Evolutionary conservation across 1,140 invertebrate species (phyloP), one percentile per base, ranked within the genome.

Genomic region (Pogonomyrmex californicus): DNA sequence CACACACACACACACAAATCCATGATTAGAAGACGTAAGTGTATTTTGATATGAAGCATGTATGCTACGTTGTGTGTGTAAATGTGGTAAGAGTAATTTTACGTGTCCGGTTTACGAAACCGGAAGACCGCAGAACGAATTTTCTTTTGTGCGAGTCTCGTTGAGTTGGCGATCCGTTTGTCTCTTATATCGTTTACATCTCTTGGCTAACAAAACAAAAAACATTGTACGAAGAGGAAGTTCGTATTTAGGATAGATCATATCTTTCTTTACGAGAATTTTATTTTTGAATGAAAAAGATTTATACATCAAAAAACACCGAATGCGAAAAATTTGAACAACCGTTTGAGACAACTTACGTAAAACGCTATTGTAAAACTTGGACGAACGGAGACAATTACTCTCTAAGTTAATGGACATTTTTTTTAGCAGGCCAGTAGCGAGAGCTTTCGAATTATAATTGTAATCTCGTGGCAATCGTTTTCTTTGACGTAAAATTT

Each of bases 21-120:
- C n/a, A n/a, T n/a, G 66, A 90, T 85, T 90, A 86, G 81, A 41
- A 86, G 10, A 79, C 58, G 51, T 90, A 90, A 86, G 63, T 85
- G 89, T 90, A 90, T 90, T 90, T 90, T 90, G 76, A 65, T 90
- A 90, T 90, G 87, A 66, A 60, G 66, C 76, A 89, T 78, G 58
- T 86, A 60, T 76, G 63, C 56, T 56, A 76, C 71, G 62, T 58
- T n/a, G n/a, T 51, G 49, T 78, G 73, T 87, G 51, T 78, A 78
- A 89, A 56, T 82, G 83, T 76, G 76, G 66, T 66, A 90, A 49
- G 66, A 87, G 62, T 77, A 71, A 85, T 81, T 79, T 60, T 78
- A 76, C 44, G 56, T 49, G 23, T 75, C 58, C 87, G 65, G 65
- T 62, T 47, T 62, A 77, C 41, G 56, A 83, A 66, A 49, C 10